These are phyloP conservation scores for Trinorchestia longiramus DNA, from an alignment of 1,140 invertebrate species.

Conservation along the genomic window DNA sequence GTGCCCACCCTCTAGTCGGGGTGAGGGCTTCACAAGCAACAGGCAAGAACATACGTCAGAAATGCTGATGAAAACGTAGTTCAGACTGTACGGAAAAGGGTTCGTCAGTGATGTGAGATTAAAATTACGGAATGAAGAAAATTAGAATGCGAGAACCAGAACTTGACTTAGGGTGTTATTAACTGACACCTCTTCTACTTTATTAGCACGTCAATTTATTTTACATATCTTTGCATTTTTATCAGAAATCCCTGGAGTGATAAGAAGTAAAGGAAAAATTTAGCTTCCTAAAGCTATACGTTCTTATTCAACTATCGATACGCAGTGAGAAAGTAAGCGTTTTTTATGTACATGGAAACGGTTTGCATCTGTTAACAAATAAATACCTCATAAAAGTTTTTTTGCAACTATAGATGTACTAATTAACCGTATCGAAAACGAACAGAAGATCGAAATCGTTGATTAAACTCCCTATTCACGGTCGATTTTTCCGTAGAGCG, in stretches of 20 bases:
- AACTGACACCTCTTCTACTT: not conserved
- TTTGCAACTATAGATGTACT: too few species aligned
- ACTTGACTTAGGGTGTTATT: not conserved
- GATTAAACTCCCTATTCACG: too few species aligned
- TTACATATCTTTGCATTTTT: not conserved
- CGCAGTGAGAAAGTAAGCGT: not conserved
- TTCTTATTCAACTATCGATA: not conserved
- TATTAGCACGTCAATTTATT: not conserved
- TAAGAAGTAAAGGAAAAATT: not conserved
- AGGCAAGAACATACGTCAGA: not conserved
- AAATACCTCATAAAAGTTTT: too few species aligned
- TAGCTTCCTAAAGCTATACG: not conserved
- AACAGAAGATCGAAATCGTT: too few species aligned
- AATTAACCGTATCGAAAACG: too few species aligned
- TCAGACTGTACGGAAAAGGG: not conserved
- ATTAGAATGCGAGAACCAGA: not conserved
- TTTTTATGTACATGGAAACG: not conserved
- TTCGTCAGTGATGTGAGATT: not conserved
- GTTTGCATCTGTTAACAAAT: too few species aligned
- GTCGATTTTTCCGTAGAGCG: too few species aligned
- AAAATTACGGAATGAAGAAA: not conserved
- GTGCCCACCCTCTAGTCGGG: not conserved
- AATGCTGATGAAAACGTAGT: not conserved
- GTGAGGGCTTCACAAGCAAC: not conserved
- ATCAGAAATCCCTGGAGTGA: not conserved